Evolutionary conservation across 1,140 invertebrate species (phyloP), one percentile per base, ranked within the genome.

Genomic region (Psix sp.): DNA sequence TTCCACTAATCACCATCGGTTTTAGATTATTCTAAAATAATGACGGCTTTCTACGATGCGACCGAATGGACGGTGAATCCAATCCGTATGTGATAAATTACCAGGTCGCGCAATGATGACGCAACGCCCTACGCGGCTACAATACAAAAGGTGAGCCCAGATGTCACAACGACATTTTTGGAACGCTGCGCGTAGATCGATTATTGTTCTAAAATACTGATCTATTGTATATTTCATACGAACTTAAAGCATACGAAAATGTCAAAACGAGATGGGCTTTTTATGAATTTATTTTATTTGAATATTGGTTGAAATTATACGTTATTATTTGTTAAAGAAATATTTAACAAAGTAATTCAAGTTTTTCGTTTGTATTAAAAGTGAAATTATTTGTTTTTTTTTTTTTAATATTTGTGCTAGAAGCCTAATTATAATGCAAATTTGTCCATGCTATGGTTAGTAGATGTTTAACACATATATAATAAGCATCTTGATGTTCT

Each of bases 1-100:
- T 78, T 81, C 82, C 79, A 85, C 86, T 87, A 87, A 87, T 87
- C 84, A 86, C 84, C 84, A 87, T 87, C 80, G 86, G 84, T 86
- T 87, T 86, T 83, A 86, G 84, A 87, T 87, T 87, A 87, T 86
- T 86, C 83, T 84, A 78, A 86, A 87, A 87, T 86, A 85, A 86
- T 85, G 83, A 86, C 76, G 76, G 76, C 76, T 78, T 76, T 82
- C 82, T 77, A 60, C 66, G 63, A 35, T 73, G 66, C 54, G 73
- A 66, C 59, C n/a, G 45, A 24, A 13, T 29, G 60, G 46, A 49
- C 49, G 57, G 57, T 48, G 43, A 56, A 62, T 65, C 45, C 45
- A 74, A 73, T 74, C 43, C 48, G 72, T 52, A 60, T 42, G 70
- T 82, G 80, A 82, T 81, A 80, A 82, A 82, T 82, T 78, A 71